Conservation (phyloP, 2,113 vertebrate species). For the Zapornia atra region DNA sequence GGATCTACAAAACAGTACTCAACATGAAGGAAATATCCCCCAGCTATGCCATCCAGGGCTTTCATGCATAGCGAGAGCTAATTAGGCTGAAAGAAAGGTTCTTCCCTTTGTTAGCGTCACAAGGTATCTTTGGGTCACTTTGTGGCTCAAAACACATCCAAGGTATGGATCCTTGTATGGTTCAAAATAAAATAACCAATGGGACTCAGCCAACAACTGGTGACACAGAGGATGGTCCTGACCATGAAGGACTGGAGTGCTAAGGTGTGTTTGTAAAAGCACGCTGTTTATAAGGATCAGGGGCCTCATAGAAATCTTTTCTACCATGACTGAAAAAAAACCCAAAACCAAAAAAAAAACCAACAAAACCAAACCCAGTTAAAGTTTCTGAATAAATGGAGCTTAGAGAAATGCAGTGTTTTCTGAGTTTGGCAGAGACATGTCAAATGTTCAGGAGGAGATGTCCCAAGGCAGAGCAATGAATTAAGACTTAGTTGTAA, state of each 20-base stretch:
- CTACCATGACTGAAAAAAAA: background rate
- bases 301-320: constrained; percentile 41
- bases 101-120: background rate
- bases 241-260: background rate
- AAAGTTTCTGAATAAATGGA: constrained; percentile 50
- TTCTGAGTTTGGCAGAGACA: constrained; percentile 55
- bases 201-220: background rate
- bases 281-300: constrained; percentile 21
- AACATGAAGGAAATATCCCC: fast-evolving
- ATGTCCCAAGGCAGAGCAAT: background rate
- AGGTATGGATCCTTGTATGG: no score
- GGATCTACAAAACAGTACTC: background rate
- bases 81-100: background rate
- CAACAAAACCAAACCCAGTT: background rate
- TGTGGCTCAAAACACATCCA: background rate
- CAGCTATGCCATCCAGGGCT: background rate
- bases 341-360: background rate
- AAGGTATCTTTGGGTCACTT: background rate
- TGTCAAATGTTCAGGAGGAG: constrained; percentile 53
- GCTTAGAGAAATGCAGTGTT: constrained; percentile 41
- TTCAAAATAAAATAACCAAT: background rate
- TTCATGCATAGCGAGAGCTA: background rate
- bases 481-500: constrained; percentile 46
- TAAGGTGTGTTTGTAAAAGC: background rate
- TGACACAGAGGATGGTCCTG: background rate